A percentile compares a stretch with the other conserved stretches of the same genome.
These are phyloP conservation scores for Ormyrus pomaceus DNA, from an alignment of 2,888 invertebrate species.

Conservation along the genomic window DNA sequence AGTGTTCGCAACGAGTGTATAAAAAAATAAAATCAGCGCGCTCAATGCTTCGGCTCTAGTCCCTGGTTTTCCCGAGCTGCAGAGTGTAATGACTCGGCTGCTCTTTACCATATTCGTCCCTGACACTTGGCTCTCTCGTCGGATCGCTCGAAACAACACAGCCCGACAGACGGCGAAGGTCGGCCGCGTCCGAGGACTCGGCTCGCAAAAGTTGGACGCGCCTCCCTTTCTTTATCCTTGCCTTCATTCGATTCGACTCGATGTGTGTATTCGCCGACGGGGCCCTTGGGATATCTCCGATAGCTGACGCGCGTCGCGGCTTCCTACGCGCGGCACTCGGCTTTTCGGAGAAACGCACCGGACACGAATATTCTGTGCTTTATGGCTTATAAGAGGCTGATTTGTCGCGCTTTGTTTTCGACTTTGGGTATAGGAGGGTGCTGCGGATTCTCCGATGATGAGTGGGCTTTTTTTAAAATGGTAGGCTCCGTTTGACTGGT, in stretches of 20 bases:
- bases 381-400: neutral
- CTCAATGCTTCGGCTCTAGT: neutral
- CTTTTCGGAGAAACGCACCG: neutral
- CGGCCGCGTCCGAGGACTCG: neutral
- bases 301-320: neutral
- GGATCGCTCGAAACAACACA: neutral
- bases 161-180: neutral
- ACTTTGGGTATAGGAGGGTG: too few species aligned
- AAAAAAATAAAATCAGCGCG: neutral
- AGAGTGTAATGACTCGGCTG: constrained; percentile 35
- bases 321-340: neutral
- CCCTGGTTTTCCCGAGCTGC: neutral
- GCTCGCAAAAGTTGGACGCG: neutral
- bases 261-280: too few species aligned
- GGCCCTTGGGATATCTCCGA: neutral
- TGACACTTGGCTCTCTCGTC: constrained; percentile 22
- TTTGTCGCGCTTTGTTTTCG: neutral
- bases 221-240: constrained; percentile 23
- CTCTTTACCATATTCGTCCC: constrained; percentile 50
- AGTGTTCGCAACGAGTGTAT: too few species aligned
- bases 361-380: neutral
- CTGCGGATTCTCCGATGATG: too few species aligned
- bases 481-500: too few species aligned
- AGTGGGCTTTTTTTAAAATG: too few species aligned
- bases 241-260: neutral